Conservation (phyloP, 2,888 invertebrate genomes). For the Heterodera filipjevi region DNA sequence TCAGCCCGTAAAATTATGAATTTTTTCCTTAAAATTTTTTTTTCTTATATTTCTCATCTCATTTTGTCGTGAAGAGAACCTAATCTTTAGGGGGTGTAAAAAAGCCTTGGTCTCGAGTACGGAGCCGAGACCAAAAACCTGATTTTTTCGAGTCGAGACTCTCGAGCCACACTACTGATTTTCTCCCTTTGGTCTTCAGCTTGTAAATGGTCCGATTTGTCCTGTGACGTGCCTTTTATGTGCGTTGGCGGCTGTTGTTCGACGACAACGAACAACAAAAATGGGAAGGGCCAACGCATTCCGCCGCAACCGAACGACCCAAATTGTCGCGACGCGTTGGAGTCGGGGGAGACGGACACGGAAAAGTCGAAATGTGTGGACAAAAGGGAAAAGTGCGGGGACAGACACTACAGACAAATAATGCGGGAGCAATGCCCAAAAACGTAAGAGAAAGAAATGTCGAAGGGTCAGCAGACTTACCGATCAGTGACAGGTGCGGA, state of each 20-base stretch:
- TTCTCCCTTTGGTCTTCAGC: too few relatives aligned
- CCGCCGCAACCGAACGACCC: conserved; percentile 22
- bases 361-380: conserved; percentile 13
- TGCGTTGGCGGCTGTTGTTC: conserved; percentile 7
- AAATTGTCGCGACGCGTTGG: conserved; percentile 24
- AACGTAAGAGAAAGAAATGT: conserved; percentile 12
- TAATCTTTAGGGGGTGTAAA: too few relatives aligned
- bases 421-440: conserved; percentile 27
- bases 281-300: conserved; percentile 19
- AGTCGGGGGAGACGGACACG: conserved; percentile 20
- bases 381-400: background rate
- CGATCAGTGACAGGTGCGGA: background rate
- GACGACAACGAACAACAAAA: conserved; percentile 3
- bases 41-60: too few relatives aligned
- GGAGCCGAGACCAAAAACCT: too few relatives aligned
- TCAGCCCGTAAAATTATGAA: too few relatives aligned
- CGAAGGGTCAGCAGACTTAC: background rate
- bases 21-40: too few relatives aligned
- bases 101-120: too few relatives aligned
- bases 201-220: background rate
- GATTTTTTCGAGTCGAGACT: too few relatives aligned
- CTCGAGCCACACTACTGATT: too few relatives aligned
- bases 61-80: too few relatives aligned
- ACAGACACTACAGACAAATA: conserved; percentile 12
- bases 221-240: conserved; percentile 6